Percentiles rank a stretch among this genome's conserved stretches.
Conservation (phyloP, 2,113 vertebrate species). For the Microtus richardsoni region DNA sequence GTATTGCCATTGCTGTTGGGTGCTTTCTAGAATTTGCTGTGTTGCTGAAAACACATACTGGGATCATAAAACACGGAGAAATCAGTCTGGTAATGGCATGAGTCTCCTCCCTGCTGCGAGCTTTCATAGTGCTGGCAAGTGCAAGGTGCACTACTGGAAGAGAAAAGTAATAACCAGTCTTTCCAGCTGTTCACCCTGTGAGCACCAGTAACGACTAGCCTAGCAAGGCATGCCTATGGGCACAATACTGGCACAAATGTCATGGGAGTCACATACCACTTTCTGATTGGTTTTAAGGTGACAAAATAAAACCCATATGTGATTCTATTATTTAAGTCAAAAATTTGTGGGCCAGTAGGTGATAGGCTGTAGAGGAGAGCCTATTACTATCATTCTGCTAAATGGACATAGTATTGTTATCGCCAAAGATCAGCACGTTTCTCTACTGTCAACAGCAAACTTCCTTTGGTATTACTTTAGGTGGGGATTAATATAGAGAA, state of each 20-base stretch:
- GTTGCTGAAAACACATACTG: not conserved
- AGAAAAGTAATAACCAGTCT: not conserved
- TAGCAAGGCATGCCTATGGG: not conserved
- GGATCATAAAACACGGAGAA: not conserved
- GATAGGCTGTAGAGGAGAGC: not conserved
- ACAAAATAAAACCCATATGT: not conserved
- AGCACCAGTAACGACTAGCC: not conserved
- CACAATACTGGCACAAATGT: not conserved
- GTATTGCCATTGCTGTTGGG: not conserved
- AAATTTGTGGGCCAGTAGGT: no score
- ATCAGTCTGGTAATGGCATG: not conserved
- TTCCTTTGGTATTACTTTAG: not conserved
- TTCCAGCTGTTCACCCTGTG: not conserved
- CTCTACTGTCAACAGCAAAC: not conserved
- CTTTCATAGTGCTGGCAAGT: not conserved
- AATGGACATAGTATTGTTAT: not conserved
- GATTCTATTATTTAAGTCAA: not conserved
- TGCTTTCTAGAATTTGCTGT: not conserved
- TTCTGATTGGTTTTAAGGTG: not conserved
- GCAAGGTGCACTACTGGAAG: not conserved
- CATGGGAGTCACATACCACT: not conserved
- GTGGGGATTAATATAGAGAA: not conserved
- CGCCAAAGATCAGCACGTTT: not conserved
- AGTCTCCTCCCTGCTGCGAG: not conserved
- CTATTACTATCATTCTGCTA: not conserved